Conservation (phyloP, 2,888 invertebrate genomes). For the Chrysolina haemoptera region DNA sequence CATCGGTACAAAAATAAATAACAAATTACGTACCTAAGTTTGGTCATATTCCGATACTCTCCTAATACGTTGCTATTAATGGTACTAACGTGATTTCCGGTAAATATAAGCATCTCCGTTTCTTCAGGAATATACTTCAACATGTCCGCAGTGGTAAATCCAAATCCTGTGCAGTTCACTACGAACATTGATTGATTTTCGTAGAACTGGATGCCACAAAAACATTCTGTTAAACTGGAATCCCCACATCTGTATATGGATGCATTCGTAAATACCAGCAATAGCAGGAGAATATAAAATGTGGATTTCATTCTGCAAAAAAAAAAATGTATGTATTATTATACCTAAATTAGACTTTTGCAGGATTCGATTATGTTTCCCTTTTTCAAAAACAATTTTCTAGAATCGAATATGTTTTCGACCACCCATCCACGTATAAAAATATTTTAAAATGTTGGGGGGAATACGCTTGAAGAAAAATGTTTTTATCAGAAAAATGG, state of each 20-base stretch:
- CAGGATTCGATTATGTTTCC: too few relatives aligned
- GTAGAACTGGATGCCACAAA: constrained; percentile 73
- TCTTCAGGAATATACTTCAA: constrained; percentile 76
- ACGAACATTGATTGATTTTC: constrained; percentile 69
- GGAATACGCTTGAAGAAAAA: too few relatives aligned
- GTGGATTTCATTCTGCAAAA: constrained; percentile 43
- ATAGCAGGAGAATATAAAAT: constrained; percentile 27
- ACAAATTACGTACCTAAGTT: constrained; percentile 53
- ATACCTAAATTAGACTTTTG: too few relatives aligned
- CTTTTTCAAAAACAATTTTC: too few relatives aligned
- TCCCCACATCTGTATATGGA: constrained; percentile 60
- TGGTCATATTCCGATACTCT: constrained; percentile 63
- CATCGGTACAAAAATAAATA: too few relatives aligned
- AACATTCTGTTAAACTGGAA: constrained; percentile 68
- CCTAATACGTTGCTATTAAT: constrained; percentile 83
- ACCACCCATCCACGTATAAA: too few relatives aligned
- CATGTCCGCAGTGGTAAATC: constrained; percentile 74
- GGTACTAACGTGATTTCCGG: constrained; percentile 77
- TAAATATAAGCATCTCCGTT: constrained; percentile 80
- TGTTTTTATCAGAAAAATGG: too few relatives aligned
- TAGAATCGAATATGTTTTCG: too few relatives aligned
- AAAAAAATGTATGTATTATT: not conserved
- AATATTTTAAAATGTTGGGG: too few relatives aligned
- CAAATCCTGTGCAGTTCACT: constrained; percentile 81
- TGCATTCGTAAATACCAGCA: constrained; percentile 34